Evolutionary conservation across 2,797 vertebrate species (phyloP).

Genomic region (Buphagus erythrorhynchus): DNA sequence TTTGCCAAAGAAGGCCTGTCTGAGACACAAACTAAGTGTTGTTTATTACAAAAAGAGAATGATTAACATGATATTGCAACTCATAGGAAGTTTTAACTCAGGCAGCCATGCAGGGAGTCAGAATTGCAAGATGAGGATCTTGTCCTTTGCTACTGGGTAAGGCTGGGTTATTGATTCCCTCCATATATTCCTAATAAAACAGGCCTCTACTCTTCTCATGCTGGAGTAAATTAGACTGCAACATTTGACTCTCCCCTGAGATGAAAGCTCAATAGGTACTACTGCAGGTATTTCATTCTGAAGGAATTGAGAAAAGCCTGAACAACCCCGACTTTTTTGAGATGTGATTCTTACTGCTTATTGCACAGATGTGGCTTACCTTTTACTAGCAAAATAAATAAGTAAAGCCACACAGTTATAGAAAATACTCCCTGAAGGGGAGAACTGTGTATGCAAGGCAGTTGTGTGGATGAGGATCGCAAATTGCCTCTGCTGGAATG

Average conservation of each 20-base stretch:
- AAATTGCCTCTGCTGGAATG: conserved; percentile 28
- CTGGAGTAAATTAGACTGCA: conserved; percentile 43
- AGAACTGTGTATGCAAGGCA: background rate
- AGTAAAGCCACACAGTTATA: background rate
- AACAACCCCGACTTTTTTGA: background rate
- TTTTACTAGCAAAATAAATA: conserved; percentile 19
- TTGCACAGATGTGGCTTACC: background rate
- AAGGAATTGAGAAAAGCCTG: conserved; percentile 37
- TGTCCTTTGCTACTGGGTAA: background rate
- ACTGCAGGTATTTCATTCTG: background rate
- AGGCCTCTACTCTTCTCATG: background rate
- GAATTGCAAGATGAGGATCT: background rate
- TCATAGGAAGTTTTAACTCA: background rate
- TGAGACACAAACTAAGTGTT: background rate
- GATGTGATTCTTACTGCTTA: background rate
- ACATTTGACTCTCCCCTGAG: conserved; percentile 1
- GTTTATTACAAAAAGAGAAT: background rate
- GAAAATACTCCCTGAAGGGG: background rate
- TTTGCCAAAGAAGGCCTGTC: background rate
- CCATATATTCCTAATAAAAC: background rate
- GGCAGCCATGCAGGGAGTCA: background rate
- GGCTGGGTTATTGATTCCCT: background rate
- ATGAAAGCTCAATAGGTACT: conserved; percentile 17
- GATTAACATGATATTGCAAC: background rate
- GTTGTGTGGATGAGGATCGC: background rate